Evolutionary conservation across 2,888 invertebrate species (phyloP), one percentile per base, ranked within the genome.

Genomic region (Diaprepes abbreviatus): DNA sequence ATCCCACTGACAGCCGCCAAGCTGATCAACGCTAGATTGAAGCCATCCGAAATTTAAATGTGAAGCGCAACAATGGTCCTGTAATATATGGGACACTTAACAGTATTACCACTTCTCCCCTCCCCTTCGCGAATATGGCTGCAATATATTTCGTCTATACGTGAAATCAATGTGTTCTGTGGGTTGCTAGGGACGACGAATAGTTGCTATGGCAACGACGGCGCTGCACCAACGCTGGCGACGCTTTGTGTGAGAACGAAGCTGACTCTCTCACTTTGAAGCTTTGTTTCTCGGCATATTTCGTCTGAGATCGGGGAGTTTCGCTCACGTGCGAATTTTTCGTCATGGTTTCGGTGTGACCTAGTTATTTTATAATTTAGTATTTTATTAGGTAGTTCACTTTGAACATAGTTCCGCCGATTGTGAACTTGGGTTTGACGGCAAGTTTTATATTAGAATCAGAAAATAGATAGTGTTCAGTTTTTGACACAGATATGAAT

Each of bases 141-240:
- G 83, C 83, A 81, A 83, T 83, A 84, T 83, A 84, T 84, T 82
- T 79, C 81, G 83, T 84, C 84, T 84, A 83, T 82, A 79, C 79
- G 78, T 77, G 83, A 84, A 85, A 85, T 85, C 85, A 83, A 85
- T 85, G 85, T 83, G 82, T 82, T 81, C 82, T 78, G 80, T 78
- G 73, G 74, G 79, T 78, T 78, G 79, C 79, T 73, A 79, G 76
- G 78, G 74, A 73, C 75, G 73, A 79, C 79, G 69, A 64, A 70
- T 64, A 45, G 77, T 78, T 71, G 76, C 74, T 71, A 75, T 73
- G 74, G 73, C 74, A 70, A 77, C 79, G 76, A 66, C 76, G 75
- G 73, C 75, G 75, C 71, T 77, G 78, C 77, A 78, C 74, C 73
- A 79, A 78, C 78, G 78, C 77, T 73, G 75, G 70, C 73, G 74